Percentiles rank a stretch among this genome's conserved stretches.
Conservation (phyloP, 23 tunicate species). For the Trididemnum miniatum region DNA sequence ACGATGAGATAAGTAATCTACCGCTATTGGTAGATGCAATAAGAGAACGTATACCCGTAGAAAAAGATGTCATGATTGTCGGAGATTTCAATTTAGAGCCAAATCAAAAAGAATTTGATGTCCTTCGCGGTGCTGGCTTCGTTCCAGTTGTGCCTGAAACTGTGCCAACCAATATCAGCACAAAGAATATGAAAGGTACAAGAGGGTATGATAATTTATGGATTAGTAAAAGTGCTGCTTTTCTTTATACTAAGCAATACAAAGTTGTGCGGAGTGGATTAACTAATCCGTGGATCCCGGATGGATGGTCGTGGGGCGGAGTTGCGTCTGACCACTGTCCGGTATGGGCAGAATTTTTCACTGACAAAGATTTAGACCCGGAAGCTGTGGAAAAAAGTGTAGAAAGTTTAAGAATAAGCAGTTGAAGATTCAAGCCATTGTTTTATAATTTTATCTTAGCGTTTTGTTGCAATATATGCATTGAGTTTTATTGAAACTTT, state of each 20-base stretch:
- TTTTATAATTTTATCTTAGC: background rate
- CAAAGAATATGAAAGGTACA: constrained; percentile 49
- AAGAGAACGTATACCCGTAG: constrained; percentile 4
- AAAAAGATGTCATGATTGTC: constrained; percentile 39
- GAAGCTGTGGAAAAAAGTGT: constrained; percentile 6
- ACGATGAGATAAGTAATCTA: constrained; percentile 10
- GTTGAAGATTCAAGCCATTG: background rate
- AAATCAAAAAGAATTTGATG: constrained; percentile 33
- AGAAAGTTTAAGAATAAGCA: constrained; percentile 3
- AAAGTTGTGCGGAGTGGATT: constrained; percentile 43
- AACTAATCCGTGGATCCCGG: constrained; percentile 66
- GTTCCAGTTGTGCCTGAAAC: constrained; percentile 25
- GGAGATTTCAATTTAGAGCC: constrained; percentile 46
- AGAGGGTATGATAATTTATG: constrained; percentile 44
- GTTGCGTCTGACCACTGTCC: constrained; percentile 59
- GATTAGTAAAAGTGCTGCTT: constrained; percentile 17
- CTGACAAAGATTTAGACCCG: constrained; percentile 5
- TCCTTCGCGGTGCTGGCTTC: constrained; percentile 12
- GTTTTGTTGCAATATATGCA: too few species aligned
- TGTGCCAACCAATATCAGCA: constrained; percentile 45
- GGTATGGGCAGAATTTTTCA: constrained; percentile 41
- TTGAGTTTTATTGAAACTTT: too few species aligned
- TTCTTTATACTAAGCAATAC: constrained; percentile 6
- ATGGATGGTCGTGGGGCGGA: constrained; percentile 67
- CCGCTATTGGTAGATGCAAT: constrained; percentile 25